Base-by-base conservation (phyloP, 1,140 invertebrate species). In the Trialeurodes vaporariorum region DNA sequence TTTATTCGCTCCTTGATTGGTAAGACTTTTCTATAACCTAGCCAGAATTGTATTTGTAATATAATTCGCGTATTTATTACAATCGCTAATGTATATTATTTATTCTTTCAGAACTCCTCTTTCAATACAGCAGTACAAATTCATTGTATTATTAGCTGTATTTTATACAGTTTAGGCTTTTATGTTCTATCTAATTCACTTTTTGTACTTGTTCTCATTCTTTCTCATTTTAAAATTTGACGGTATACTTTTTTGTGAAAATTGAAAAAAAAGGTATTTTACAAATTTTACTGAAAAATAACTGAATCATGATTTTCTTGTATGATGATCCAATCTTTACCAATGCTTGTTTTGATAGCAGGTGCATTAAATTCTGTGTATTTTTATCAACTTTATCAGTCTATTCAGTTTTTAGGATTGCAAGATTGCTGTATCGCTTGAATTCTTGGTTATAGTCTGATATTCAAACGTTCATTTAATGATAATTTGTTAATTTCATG, bases 121-220 rank as follows among this genome's bases (percentile, higher is more conserved):
- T 49, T 49, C 34, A 49, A 49, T 49, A 49, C 34, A 49, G 34
- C 34, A 49, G 34, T 49, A 49, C 34, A 49, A 49, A 49, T 49
- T 49, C n/a, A 49, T 49, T 49, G 34, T 49, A 49, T 49, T 49
- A 49, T 49, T 49, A 49, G 34, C 34, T 49, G 34, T 49, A 49
- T 49, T 9, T 5, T 49, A 9, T 9, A 17, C 34, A 49, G 34
- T 17, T 17, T 49, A 49, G 17, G 34, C 34, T 49, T 17, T 49
- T 9, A 49, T 49, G 34, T 49, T 49, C 34, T 49, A 17, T 49
- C 34, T 49, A 5, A 49, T 5, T 17, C 17, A 17, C 17, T 49
- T 49, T 49, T 5, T 49, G 17, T 17, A 17, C 17, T 49, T 49
- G 34, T 49, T 49, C 5, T 49, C 34, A 9, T 49, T 49, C n/a